Evolutionary conservation across 2,113 vertebrate species (phyloP).

Genomic region (Cephalopholis sonnerati): DNA sequence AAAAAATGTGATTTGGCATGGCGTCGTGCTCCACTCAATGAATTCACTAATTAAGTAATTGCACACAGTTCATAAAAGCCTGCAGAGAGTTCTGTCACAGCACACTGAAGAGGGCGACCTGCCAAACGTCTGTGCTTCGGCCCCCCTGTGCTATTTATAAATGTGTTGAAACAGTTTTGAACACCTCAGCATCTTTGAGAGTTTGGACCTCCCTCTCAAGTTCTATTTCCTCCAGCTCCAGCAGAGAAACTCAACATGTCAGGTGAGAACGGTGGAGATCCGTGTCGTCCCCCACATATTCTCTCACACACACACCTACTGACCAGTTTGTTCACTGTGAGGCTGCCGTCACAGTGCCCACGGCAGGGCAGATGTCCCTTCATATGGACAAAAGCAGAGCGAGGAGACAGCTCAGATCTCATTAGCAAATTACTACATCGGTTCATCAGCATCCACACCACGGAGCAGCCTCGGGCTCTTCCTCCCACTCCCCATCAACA

Average conservation of each 20-base stretch:
- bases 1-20: constrained; percentile 47
- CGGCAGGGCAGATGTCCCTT: constrained; percentile 71
- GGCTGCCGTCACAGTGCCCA: constrained; percentile 50
- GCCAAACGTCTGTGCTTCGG: constrained; percentile 57
- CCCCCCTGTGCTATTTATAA: constrained; percentile 53
- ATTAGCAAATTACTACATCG: constrained; percentile 72
- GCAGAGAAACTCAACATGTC: constrained; percentile 26
- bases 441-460: constrained; percentile 71
- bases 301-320: constrained; percentile 30
- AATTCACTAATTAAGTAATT: constrained; percentile 70
- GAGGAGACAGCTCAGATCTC: constrained; percentile 64
- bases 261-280: constrained; percentile 41
- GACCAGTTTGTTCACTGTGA: constrained; percentile 30
- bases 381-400: constrained; percentile 64
- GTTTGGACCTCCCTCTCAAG: constrained; percentile 7
- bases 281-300: constrained; percentile 23
- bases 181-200: constrained; percentile 44
- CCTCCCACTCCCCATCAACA: constrained; percentile 57
- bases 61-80: constrained; percentile 66
- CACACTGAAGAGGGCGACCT: constrained; percentile 45
- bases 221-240: constrained; percentile 37
- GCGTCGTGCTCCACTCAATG: constrained; percentile 24
- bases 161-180: constrained; percentile 32
- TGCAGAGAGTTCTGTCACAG: constrained; percentile 59
- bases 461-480: constrained; percentile 53